Conservation (phyloP, 2,797 vertebrate species). For the Sebastes taczanowskii region DNA sequence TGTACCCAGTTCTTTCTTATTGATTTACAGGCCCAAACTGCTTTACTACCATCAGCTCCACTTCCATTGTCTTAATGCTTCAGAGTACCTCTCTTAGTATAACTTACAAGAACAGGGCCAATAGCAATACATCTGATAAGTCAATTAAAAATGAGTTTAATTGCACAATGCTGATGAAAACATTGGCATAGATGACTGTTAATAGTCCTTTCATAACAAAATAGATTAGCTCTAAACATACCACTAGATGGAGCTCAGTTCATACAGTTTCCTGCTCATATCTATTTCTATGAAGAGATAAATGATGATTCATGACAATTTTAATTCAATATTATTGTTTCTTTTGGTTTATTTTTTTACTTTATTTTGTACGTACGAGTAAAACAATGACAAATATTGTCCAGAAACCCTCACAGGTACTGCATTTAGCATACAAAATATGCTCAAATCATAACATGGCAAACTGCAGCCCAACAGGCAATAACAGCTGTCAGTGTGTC, state of each 20-base stretch:
- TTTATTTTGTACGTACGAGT: too few species aligned
- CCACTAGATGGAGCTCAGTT: conserved; percentile 49
- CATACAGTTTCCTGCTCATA: neutral
- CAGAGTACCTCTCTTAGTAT: neutral
- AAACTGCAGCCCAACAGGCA: too few species aligned
- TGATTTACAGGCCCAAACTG: too few species aligned
- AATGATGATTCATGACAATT: neutral
- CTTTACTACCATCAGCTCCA: neutral
- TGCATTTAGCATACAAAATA: too few species aligned
- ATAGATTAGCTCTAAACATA: neutral
- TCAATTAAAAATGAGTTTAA: neutral
- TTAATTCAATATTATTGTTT: too few species aligned
- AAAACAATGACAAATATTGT: too few species aligned
- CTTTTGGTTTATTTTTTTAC: too few species aligned
- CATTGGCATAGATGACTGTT: neutral
- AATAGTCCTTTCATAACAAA: neutral
- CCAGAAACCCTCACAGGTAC: too few species aligned
- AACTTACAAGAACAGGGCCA: neutral
- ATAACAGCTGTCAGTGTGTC: too few species aligned
- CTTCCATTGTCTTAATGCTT: neutral
- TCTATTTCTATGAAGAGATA: neutral
- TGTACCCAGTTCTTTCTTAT: neutral
- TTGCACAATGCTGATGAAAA: neutral
- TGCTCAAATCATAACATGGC: too few species aligned
- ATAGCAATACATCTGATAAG: neutral